Evolutionary conservation across 1,140 invertebrate species (phyloP).

Genomic region (Caenorhabditis inopinata): DNA sequence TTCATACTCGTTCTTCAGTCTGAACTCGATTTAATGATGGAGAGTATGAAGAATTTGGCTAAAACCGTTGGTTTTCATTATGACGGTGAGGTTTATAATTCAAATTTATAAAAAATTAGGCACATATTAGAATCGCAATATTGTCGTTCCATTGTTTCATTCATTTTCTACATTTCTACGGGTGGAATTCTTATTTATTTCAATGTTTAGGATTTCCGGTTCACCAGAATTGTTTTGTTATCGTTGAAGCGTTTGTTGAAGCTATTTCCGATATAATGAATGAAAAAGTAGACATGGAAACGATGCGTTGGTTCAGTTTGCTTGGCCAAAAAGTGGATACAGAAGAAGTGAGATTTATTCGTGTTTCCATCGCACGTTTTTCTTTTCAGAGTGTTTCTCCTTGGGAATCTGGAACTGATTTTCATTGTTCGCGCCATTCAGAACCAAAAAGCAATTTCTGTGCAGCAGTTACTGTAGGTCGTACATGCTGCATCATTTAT

Average conservation of each 20-base stretch:
- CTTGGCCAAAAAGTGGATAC: background rate
- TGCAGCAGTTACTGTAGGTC: slow-evolving; percentile 6
- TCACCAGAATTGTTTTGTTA: slow-evolving; percentile 33
- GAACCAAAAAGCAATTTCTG: slow-evolving; percentile 24
- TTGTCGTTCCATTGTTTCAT: no score
- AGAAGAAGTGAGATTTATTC: background rate
- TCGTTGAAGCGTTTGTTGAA: slow-evolving; percentile 44
- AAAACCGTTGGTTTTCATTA: slow-evolving; percentile 34
- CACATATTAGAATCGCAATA: background rate
- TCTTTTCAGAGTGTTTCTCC: slow-evolving; percentile 8
- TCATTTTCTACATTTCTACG: no score
- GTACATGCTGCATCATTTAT: slow-evolving; percentile 1
- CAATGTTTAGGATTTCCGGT: slow-evolving; percentile 36
- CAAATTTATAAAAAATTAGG: background rate
- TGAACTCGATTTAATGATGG: slow-evolving; percentile 42
- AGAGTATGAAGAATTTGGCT: slow-evolving; percentile 33
- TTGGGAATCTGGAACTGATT: background rate
- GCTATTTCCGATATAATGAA: slow-evolving; percentile 32
- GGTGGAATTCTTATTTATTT: no score
- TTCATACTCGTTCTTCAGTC: slow-evolving; percentile 44
- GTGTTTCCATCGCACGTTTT: background rate
- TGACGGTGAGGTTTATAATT: slow-evolving; percentile 16
- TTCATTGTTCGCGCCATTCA: background rate
- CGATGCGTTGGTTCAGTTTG: slow-evolving; percentile 16
- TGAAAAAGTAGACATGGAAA: slow-evolving; percentile 18